Base-by-base conservation (phyloP, 2,113 vertebrate genomes). In the Amazona guildingii region DNA sequence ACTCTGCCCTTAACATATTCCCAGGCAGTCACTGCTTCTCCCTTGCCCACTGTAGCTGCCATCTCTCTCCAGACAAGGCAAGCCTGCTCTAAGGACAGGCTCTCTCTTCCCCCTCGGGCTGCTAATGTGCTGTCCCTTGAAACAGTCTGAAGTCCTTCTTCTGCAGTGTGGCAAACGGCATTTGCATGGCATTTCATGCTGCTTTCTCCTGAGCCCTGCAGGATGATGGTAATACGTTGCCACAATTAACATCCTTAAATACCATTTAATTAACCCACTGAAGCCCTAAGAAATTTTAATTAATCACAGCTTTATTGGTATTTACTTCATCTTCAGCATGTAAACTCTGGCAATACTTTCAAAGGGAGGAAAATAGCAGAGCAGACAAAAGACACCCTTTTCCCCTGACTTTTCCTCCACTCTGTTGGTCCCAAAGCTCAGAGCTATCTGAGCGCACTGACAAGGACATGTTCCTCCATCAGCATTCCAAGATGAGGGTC, bases 231-330 rank as follows among this genome's bases (percentile, higher is more conserved):
- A 94, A 81, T 21, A 83, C 29, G 43, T 8, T 3, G 3, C 57
- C 81, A 79, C 77, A 86, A 76, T 87, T 89, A 93, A 85, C 48
- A 82, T 51, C 25, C 41, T 91, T 75, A 95, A 86, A 89, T 52
- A 85, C 48, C 3, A 27, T 62, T 92, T 89, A 91, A 92, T 91
- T 94, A 91, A 84, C 86, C 89, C 74, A 76, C 48, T 52, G 52
- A 92, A 95, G n/a, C 39, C 17, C 24, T 73, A 87, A 79, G 57
- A 89, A 76, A 87, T 72, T 87, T 89, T 91, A 95, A 87, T 95
- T 95, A 95, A 82, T 21, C 0, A 39, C 44, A 91, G 69, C 66
- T 92, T 94, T 95, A 84, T 83, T 94, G 81, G 55, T 86, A 89
- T 95, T 95, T 84, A 86, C 62, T 82, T 95, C 44, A 89, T 74